Evolutionary conservation across 53 echinoderm and acorn worm genomes (phyloP).

Genomic region (Luidia sarsii): DNA sequence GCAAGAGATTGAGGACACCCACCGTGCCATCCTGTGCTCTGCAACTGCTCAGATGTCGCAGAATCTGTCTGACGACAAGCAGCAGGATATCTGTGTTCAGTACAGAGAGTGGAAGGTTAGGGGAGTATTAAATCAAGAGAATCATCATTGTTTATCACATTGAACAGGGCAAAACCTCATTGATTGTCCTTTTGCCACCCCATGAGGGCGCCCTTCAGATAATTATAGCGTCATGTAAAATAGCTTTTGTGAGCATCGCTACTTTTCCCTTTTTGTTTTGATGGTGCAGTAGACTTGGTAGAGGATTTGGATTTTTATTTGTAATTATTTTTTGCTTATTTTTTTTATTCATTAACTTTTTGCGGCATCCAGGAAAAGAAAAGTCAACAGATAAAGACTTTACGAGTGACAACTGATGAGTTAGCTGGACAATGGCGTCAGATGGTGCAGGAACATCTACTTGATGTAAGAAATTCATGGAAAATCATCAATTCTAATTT

Average conservation of each 20-base stretch:
- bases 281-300: too few relatives aligned
- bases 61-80: background rate
- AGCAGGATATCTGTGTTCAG: slow-evolving; percentile 9
- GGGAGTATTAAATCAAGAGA: too few relatives aligned
- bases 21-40: background rate
- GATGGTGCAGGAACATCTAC: slow-evolving; percentile 1
- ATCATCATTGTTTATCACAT: too few relatives aligned
- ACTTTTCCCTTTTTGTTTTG: too few relatives aligned
- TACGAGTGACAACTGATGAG: slow-evolving; percentile 16
- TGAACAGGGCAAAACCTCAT: too few relatives aligned
- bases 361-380: slow-evolving; percentile 24
- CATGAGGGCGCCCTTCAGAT: too few relatives aligned
- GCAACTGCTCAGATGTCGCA: background rate
- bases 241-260: too few relatives aligned
- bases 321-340: too few relatives aligned
- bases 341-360: too few relatives aligned
- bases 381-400: slow-evolving; percentile 15
- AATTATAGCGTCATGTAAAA: too few relatives aligned
- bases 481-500: background rate
- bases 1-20: slow-evolving; percentile 14
- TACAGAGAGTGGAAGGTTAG: slow-evolving; percentile 40
- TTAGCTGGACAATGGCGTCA: background rate
- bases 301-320: too few relatives aligned
- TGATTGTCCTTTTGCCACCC: too few relatives aligned
- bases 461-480: background rate